Evolutionary conservation across 1,140 invertebrate species (phyloP).

Genomic region (Chelonus insularis): DNA sequence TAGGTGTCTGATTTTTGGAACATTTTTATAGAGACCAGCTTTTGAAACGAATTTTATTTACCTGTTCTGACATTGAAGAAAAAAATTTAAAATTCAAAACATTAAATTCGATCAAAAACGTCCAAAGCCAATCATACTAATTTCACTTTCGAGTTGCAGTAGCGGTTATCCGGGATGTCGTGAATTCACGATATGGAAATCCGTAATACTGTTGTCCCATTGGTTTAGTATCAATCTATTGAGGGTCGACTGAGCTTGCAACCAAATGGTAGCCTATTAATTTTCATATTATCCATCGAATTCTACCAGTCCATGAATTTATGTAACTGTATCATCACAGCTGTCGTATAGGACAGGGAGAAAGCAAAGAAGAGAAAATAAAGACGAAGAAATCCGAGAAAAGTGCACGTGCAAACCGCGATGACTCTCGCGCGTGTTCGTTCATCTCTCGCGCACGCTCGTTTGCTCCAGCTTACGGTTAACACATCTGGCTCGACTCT

Average conservation of each 20-base stretch:
- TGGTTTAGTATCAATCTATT: neutral
- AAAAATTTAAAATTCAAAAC: neutral
- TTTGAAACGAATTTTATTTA: too few relatives aligned
- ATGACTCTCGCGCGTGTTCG: neutral
- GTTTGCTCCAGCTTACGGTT: neutral
- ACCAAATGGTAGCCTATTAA: neutral
- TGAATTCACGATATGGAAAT: constrained; percentile 7
- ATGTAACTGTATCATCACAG: neutral
- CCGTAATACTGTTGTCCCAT: neutral
- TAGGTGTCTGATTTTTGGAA: too few relatives aligned
- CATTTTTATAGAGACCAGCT: too few relatives aligned
- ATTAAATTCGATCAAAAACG: too few relatives aligned
- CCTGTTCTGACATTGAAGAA: neutral
- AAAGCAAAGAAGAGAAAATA: neutral
- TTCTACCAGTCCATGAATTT: neutral
- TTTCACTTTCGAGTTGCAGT: neutral
- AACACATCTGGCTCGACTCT: constrained; percentile 16
- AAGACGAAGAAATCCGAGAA: neutral
- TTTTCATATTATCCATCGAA: neutral
- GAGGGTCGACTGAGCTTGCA: too few relatives aligned
- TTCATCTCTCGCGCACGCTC: constrained; percentile 11
- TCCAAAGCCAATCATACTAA: constrained; percentile 1
- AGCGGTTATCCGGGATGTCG: neutral
- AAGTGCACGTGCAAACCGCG: neutral
- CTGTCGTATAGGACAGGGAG: too few relatives aligned